Evolutionary conservation across 2,888 invertebrate genomes (phyloP).

Genomic region (Agonum fuliginosum): DNA sequence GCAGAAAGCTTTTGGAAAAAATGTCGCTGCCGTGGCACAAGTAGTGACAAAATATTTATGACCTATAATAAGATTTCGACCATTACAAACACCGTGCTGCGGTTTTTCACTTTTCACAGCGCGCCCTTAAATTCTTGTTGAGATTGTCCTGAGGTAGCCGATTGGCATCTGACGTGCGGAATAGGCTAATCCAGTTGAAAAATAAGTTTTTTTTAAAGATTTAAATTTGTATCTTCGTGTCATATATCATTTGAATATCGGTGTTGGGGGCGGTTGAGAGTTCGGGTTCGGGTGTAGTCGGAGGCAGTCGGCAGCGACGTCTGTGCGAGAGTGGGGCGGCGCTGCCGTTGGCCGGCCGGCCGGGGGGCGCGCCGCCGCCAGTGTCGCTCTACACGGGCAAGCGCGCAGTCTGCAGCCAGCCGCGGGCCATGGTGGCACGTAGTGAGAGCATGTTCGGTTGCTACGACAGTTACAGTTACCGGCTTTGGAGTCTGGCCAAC

Average conservation of each 20-base stretch:
- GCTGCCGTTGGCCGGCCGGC: conserved; percentile 50
- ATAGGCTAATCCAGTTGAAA: conserved; percentile 52
- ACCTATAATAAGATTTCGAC: no score
- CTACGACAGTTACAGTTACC: conserved; percentile 85
- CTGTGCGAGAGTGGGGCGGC: conserved; percentile 47
- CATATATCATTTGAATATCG: conserved; percentile 60
- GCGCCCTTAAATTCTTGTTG: no score
- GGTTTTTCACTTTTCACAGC: no score
- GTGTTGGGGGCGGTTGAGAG: conserved; percentile 60
- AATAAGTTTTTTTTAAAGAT: conserved; percentile 55
- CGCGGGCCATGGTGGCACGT: conserved; percentile 89
- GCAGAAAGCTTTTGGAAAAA: no score
- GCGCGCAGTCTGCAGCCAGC: conserved; percentile 72
- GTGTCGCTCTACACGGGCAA: conserved; percentile 58
- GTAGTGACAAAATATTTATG: no score
- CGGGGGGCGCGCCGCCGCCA: conserved; percentile 48
- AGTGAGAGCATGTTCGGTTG: conserved; percentile 85
- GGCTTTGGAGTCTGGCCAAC: conserved; percentile 86
- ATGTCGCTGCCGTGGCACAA: no score
- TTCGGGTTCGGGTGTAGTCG: conserved; percentile 60
- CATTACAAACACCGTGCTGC: no score
- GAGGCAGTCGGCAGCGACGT: conserved; percentile 63
- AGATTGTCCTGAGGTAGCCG: background rate
- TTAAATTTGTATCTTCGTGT: conserved; percentile 54
- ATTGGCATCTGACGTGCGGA: conserved; percentile 38